Evolutionary conservation across 1,140 invertebrate genomes (phyloP), one percentile per base, ranked within the genome.

Genomic region (Ostrea denselamellosa): DNA sequence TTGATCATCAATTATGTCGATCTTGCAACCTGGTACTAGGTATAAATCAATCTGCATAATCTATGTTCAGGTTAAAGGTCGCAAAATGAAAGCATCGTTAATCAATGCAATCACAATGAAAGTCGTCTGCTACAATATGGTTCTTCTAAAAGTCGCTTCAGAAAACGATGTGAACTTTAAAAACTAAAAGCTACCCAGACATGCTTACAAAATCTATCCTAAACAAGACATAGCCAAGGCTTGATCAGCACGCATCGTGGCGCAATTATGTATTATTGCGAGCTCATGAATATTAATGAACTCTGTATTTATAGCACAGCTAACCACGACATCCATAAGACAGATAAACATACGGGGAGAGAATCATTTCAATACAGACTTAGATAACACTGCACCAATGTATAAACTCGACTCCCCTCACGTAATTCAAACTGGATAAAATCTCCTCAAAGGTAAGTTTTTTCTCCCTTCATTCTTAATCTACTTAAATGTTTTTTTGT

Each of bases 221-320:
- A 5, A 44, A 44, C 34, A 44, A 44, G 10, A 53, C 44, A 8
- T 28, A 12, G 25, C 22, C 82, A 83, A 19, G 17, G 19, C n/a
- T 8, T 8, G 19, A n/a, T 51, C 17, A 51, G 14, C 52, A 9
- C 28, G 44, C 34, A 54, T 51, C 82, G 44, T 34, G 28, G 10
- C 17, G 51, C 25, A 83, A 83, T 83, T 54, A 54, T 83, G 82
- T 54, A 53, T 53, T 83, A 52, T 53, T 54, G 44, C 44, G 51
- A 83, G 51, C 82, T 83, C 82, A 83, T 83, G 82, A 83, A 83
- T 83, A 83, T 83, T 83, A 83, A 83, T 22, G 44, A 83, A 44
- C 8, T 52, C 82, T 22, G 82, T 83, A 83, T 83, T 83, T 83
- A 83, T 83, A 83, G 82, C 53, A 83, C 82, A 53, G 51, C 53